These are phyloP conservation scores for Cirrhinus mrigala DNA, from an alignment of 2,797 vertebrate species.

Conservation along the genomic window DNA sequence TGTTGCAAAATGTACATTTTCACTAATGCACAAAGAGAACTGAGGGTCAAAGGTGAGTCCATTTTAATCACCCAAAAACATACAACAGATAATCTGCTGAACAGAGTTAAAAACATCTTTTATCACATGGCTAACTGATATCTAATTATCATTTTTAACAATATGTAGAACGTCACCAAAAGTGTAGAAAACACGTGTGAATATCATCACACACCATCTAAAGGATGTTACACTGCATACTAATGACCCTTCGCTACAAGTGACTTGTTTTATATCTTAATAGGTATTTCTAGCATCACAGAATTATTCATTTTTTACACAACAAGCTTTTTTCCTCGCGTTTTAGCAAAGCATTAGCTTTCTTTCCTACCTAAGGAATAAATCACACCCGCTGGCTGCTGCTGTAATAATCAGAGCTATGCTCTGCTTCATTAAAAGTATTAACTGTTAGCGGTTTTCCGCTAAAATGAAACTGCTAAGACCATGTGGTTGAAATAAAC, in stretches of 20 bases:
- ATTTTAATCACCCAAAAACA: neutral
- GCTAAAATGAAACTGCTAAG: neutral
- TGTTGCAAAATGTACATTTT: neutral
- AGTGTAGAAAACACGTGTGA: neutral
- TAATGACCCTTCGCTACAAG: neutral
- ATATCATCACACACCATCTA: neutral
- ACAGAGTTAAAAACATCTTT: neutral
- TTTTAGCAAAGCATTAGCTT: neutral
- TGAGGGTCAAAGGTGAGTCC: neutral
- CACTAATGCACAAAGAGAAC: neutral
- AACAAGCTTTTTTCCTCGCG: neutral
- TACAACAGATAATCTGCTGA: neutral
- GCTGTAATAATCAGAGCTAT: neutral
- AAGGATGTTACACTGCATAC: neutral
- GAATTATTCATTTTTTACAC: neutral
- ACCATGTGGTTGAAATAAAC: slow-evolving; percentile 15
- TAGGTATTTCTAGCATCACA: neutral
- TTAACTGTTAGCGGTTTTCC: neutral
- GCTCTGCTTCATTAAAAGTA: neutral
- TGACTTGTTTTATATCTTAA: neutral
- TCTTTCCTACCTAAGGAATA: neutral
- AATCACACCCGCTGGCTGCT: neutral
- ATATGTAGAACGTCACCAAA: neutral
- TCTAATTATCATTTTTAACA: neutral
- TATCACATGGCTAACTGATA: neutral